Evolutionary conservation across 1,140 invertebrate genomes (phyloP).

Genomic region (Adoxophyes honmai): DNA sequence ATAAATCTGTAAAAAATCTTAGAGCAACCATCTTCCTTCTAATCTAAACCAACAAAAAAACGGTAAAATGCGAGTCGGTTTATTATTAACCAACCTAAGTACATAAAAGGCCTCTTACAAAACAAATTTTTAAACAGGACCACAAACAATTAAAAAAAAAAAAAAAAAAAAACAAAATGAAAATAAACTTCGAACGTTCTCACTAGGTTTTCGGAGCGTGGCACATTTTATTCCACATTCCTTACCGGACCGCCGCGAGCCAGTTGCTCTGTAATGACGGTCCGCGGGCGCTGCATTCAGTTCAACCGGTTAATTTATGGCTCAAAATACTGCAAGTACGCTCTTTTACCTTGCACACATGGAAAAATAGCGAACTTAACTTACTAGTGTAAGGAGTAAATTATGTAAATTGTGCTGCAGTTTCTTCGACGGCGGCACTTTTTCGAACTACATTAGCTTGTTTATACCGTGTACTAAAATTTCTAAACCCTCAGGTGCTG

Average conservation of each 20-base stretch:
- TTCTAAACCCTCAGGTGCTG: background rate
- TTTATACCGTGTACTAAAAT: background rate
- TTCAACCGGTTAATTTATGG: conserved; percentile 3
- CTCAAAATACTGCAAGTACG: conserved; percentile 1
- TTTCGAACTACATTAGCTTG: background rate
- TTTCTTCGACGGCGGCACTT: background rate
- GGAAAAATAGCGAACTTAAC: background rate
- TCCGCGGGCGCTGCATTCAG: background rate
- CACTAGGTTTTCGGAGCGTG: too few relatives aligned
- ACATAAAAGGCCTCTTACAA: too few relatives aligned
- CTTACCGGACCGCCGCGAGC: conserved; percentile 2
- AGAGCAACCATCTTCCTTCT: too few relatives aligned
- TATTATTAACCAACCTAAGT: too few relatives aligned
- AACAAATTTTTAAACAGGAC: too few relatives aligned
- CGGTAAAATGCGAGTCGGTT: too few relatives aligned
- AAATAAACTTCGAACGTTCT: too few relatives aligned
- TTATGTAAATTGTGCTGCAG: too few relatives aligned
- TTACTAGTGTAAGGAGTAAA: background rate
- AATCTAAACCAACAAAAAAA: too few relatives aligned
- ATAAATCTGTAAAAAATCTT: too few relatives aligned
- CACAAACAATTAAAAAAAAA: too few relatives aligned
- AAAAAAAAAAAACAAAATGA: too few relatives aligned
- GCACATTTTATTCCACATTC: background rate
- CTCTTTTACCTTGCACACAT: background rate
- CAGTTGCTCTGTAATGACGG: background rate